A percentile compares a stretch with the other conserved stretches of the same genome.
Conservation (phyloP, 2,888 invertebrate species). For the Apeira syringaria region DNA sequence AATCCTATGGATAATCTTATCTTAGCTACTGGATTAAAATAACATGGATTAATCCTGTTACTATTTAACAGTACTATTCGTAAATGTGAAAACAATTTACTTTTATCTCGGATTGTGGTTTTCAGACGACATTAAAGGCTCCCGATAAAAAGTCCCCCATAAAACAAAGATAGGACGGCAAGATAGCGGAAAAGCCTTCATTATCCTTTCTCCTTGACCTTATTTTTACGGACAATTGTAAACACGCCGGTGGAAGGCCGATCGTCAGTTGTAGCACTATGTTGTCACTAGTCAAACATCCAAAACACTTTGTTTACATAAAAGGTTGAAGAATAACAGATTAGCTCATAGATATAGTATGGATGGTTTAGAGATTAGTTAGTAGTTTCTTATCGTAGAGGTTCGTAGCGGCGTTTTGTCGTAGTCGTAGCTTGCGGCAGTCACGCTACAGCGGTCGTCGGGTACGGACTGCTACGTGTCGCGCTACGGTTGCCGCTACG, state of each 20-base stretch:
- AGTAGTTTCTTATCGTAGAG: conserved; percentile 6
- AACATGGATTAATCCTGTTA: too few relatives aligned
- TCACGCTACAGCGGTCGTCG: conserved; percentile 65
- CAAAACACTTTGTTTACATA: conserved; percentile 72
- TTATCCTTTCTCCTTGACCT: conserved; percentile 31
- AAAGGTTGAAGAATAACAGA: conserved; percentile 26
- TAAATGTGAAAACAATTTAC: too few relatives aligned
- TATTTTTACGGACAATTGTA: conserved; percentile 11
- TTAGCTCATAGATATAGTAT: neutral
- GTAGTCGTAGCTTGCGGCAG: conserved; percentile 61
- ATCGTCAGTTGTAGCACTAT: conserved; percentile 42
- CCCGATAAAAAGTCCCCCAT: conserved; percentile 15
- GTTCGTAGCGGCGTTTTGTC: conserved; percentile 13
- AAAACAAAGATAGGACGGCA: conserved; percentile 19
- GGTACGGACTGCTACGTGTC: conserved; percentile 59
- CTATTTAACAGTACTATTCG: too few relatives aligned
- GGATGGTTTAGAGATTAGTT: neutral
- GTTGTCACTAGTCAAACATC: conserved; percentile 49
- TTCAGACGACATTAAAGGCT: conserved; percentile 4
- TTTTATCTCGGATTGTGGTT: conserved; percentile 8
- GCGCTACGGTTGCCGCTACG: conserved; percentile 45
- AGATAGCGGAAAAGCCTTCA: conserved; percentile 18
- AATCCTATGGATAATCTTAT: too few relatives aligned
- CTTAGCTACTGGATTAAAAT: too few relatives aligned
- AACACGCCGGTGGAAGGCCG: conserved; percentile 34